Evolutionary conservation across 2,888 invertebrate species (phyloP), one percentile per base, ranked within the genome.

Genomic region (Callyntrura sp.): DNA sequence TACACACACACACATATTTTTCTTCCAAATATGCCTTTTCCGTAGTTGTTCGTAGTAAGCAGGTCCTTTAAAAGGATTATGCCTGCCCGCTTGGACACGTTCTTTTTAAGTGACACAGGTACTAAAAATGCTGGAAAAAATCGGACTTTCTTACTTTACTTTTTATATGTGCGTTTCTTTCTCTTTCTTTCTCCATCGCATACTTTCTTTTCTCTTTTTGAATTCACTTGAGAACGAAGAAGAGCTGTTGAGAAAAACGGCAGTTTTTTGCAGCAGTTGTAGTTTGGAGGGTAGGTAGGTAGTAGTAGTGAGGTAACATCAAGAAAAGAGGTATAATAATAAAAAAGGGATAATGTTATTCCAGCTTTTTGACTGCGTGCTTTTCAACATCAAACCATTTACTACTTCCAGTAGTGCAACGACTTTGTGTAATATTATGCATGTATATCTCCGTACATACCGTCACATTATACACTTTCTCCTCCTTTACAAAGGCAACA

Each of bases 41-140:
- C 62, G 23, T 82, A 68, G 83, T 83, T 84, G 55, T 35, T 35
- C 51, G 45, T 73, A 48, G 48, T 48, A 48, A 73, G 73, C 23
- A 76, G 51, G 70, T 65, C 57, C 88, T 84, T 84, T 84, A 76
- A 88, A 83, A 65, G 84, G 88, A 78, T 88, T 84, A 88, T 78
- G 81, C 85, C 70, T 81, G 85, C 79, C 85, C 85, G 89, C 89
- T 81, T 89, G 89, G 85, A 89, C 89, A 89, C 85, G 89, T 85
- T 89, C 57, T 83, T 85, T 55, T 86, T 57, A 81, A 86, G 86
- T 86, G 79, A 81, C 57, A 86, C 55, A 76, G 76, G 76, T 76
- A 76, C 76, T 76, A 51, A 51, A 43, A 65, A 65, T 45, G 73
- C 70, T 2, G 70, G 57, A 87, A 65, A 55, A 79, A 82, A 73